phyloP scores from a whole-genome alignment of 2,888 invertebrate species.

The Geotrupes spiniger region DNA sequence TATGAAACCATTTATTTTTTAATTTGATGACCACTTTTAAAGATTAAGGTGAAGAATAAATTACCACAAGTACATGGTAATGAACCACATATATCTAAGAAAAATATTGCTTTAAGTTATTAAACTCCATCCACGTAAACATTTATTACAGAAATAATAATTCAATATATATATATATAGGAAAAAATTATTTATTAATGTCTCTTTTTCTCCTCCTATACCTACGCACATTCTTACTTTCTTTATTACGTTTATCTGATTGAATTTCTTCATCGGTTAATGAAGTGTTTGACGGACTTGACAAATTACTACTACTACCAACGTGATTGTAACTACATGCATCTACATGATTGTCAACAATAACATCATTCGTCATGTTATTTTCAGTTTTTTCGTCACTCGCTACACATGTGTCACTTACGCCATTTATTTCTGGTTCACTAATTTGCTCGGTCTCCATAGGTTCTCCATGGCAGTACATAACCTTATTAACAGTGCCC shows the following conservation, averaged over 20 bases:
- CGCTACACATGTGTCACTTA: background rate
- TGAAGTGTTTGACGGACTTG: conserved; percentile 22
- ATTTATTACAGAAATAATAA: conserved; percentile 4
- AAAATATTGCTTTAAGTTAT: conserved; percentile 10
- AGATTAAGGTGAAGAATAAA: background rate
- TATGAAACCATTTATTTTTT: background rate
- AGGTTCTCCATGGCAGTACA: conserved; percentile 13
- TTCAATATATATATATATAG: background rate
- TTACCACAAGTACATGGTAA: background rate
- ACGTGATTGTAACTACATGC: conserved; percentile 1
- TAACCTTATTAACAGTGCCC: conserved; percentile 7
- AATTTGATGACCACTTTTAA: conserved; percentile 2
- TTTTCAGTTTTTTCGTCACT: conserved; percentile 1
- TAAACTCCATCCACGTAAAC: background rate
- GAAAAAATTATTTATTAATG: conserved; percentile 10
- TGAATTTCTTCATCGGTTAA: conserved; percentile 24
- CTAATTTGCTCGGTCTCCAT: conserved; percentile 7
- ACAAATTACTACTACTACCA: conserved; percentile 1
- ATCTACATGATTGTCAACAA: background rate
- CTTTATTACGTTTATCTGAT: conserved; percentile 4
- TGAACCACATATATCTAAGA: conserved; percentile 1
- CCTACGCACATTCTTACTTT: conserved; percentile 9
- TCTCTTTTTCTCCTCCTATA: conserved; percentile 17
- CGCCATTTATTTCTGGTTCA: background rate
- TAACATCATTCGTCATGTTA: background rate